Base-by-base conservation (phyloP, 2,113 vertebrate species). In the Acrocephalus kingi region DNA sequence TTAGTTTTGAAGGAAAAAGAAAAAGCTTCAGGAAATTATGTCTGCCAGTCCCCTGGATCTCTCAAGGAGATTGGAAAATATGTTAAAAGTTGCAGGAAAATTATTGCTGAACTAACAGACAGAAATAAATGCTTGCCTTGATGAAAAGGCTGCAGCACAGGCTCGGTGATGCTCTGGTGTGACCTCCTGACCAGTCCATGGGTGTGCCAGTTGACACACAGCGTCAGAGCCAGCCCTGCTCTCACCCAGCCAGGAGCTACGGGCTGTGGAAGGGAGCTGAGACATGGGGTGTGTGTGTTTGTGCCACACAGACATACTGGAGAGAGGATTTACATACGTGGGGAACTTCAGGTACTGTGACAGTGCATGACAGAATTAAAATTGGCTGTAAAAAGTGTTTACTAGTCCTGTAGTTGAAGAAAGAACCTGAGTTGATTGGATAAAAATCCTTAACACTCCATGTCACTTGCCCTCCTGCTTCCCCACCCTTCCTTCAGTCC, bases 391-490 rank as follows among this genome's bases (percentile, higher is more conserved):
- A 85, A 71, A 18, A 15, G 9, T 39, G 16, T 21, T 72, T 14
- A 9, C 16, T 22, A 10, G 49, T 45, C 52, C 30, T 75, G 48
- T 19, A 55, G 43, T 5, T 78, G 54, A 64, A 90, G 67, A 73
- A 76, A 25, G 63, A 85, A 48, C 33, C 15, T 0, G 0, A 15
- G 27, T 15, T 75, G 52, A 39, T 27, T 9, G 3, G 69, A 23
- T 74, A 39, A n/a, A 73, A 48, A 2, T 35, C 72, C 41, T 48
- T 33, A 7, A 13, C 8, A 13, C 19, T 62, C 14, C 1, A 3
- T 3, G 1, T 68, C 0, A 0, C 48, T 54, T 14, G 4, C 35
- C 33, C 41, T 75, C 71, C 45, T 3, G 1, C 43, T 61, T 15
- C 7, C 1, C 5, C 19, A 3, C 24, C 9, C 1, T 13, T 33